Conservation (phyloP, 2,888 invertebrate genomes). For the Trisateles emortualis region DNA sequence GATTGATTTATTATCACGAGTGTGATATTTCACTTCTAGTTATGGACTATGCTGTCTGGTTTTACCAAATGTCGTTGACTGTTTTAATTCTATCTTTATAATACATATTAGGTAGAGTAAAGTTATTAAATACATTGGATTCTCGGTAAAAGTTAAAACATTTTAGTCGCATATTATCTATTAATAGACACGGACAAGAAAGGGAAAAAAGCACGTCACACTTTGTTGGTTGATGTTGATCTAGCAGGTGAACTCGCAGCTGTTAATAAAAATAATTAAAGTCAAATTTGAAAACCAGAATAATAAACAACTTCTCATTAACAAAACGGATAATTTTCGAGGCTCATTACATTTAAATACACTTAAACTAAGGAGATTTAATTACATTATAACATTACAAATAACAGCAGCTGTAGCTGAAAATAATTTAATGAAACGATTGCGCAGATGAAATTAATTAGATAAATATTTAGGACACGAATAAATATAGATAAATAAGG, state of each 20-base stretch:
- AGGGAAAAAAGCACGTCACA: too few relatives aligned
- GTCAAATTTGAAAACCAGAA: conserved; percentile 1
- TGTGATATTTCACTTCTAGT: neutral
- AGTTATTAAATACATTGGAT: too few relatives aligned
- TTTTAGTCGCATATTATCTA: too few relatives aligned
- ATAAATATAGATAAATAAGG: conserved; percentile 66
- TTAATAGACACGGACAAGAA: too few relatives aligned
- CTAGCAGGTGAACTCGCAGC: conserved; percentile 19
- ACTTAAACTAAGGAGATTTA: conserved; percentile 30
- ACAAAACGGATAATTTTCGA: conserved; percentile 22
- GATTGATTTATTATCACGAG: neutral
- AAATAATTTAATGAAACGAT: conserved; percentile 37
- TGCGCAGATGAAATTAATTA: conserved; percentile 21
- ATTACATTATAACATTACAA: conserved; percentile 42
- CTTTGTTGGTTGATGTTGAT: too few relatives aligned
- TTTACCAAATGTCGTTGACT: too few relatives aligned
- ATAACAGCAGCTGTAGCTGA: conserved; percentile 41
- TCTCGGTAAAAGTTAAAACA: too few relatives aligned
- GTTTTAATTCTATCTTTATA: too few relatives aligned
- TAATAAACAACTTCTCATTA: conserved; percentile 20
- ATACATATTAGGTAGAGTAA: too few relatives aligned
- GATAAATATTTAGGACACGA: conserved; percentile 16
- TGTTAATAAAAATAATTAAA: neutral
- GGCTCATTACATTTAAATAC: conserved; percentile 34
- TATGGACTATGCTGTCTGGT: neutral